These are phyloP conservation scores for Trachelus tabidus DNA, from an alignment of 2,888 invertebrate species.

Conservation along the genomic window DNA sequence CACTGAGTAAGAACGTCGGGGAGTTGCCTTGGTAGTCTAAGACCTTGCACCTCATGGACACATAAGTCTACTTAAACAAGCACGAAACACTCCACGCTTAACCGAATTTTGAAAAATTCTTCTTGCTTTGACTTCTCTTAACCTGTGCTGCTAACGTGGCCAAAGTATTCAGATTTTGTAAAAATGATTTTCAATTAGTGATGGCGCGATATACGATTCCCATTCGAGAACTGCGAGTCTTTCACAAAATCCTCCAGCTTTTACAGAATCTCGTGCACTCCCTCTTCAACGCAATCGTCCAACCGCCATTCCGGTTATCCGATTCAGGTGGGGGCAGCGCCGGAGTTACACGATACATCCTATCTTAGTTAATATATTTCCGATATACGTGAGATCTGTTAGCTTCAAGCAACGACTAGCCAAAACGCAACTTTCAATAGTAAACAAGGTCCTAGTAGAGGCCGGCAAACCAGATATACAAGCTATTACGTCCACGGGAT, in stretches of 20 bases:
- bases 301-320: neutral
- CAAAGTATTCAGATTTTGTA: neutral
- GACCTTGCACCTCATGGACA: slow-evolving; percentile 64
- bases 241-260: slow-evolving; percentile 38
- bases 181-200: neutral
- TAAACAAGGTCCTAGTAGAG: neutral
- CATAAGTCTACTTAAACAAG: slow-evolving; percentile 46
- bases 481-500: neutral
- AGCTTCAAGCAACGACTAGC: neutral
- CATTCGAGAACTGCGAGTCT: slow-evolving; percentile 42
- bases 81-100: slow-evolving; percentile 7
- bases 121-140: neutral
- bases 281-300: slow-evolving; percentile 30
- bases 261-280: slow-evolving; percentile 40
- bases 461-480: neutral
- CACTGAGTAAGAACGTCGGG: slow-evolving; percentile 60
- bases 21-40: slow-evolving; percentile 63
- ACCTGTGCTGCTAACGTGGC: neutral
- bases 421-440: neutral
- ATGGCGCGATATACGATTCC: neutral
- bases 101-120: neutral
- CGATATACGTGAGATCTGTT: neutral
- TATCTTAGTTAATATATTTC: neutral
- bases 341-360: neutral
- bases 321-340: slow-evolving; percentile 1